Conservation (phyloP, 23 tunicate genomes). For the Trididemnum nubilum region DNA sequence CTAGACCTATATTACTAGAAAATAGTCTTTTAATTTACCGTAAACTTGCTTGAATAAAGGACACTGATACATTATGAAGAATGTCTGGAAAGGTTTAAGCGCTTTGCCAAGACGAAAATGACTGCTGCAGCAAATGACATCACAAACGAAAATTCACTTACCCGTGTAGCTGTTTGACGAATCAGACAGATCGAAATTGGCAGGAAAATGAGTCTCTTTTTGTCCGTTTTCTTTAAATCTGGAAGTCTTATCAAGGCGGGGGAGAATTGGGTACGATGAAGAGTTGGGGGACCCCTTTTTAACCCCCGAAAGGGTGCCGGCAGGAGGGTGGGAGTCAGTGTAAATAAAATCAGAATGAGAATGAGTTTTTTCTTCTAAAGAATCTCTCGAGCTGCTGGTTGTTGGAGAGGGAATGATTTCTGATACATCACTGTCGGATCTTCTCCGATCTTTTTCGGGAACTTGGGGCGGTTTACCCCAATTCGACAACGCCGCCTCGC, state of each 20-base stretch:
- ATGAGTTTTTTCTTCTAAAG: neutral
- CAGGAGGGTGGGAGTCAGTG: neutral
- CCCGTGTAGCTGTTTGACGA: conserved; percentile 8
- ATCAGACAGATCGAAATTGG: neutral
- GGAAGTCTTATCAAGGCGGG: neutral
- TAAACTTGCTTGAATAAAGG: too few relatives aligned
- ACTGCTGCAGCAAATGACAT: neutral
- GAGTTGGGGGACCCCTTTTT: neutral
- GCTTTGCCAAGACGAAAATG: too few relatives aligned
- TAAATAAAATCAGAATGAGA: neutral
- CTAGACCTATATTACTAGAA: too few relatives aligned
- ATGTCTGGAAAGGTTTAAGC: too few relatives aligned
- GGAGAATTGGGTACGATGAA: neutral
- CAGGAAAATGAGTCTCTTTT: conserved; percentile 12
- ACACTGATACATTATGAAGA: too few relatives aligned
- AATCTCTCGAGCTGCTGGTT: neutral
- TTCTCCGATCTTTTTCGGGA: neutral
- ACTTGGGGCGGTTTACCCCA: neutral
- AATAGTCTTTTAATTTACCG: too few relatives aligned
- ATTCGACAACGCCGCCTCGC: neutral
- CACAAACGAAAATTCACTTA: neutral
- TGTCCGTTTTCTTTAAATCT: neutral
- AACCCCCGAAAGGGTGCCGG: neutral
- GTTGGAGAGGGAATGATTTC: conserved; percentile 18
- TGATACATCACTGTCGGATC: conserved; percentile 9